A percentile compares a stretch with the other conserved stretches of the same genome.
Conservation (phyloP, 2,113 vertebrate genomes). For the Phyllostomus hastatus region DNA sequence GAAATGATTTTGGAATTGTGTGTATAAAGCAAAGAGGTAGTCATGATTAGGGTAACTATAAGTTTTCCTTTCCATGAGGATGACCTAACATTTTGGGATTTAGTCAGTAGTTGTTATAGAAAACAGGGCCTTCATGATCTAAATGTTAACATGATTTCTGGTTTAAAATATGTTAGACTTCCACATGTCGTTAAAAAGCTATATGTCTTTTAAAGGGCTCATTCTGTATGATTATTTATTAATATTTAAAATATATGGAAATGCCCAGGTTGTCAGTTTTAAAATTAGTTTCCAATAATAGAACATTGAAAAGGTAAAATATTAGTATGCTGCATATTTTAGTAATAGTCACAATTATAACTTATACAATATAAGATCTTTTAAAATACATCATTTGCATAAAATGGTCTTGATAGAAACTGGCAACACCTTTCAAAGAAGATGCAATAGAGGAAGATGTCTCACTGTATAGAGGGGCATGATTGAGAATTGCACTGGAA, state of each 20-base stretch:
- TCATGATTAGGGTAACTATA: constrained; percentile 52
- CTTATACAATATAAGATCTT: constrained; percentile 33
- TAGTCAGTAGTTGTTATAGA: constrained; percentile 31
- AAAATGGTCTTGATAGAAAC: background rate
- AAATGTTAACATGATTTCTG: constrained; percentile 45
- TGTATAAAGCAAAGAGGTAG: constrained; percentile 48
- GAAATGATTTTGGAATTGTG: background rate
- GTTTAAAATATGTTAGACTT: constrained; percentile 27
- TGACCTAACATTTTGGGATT: constrained; percentile 56
- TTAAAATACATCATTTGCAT: background rate
- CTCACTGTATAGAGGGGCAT: background rate
- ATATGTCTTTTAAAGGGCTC: background rate
- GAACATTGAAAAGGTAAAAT: constrained; percentile 33
- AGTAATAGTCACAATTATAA: constrained; percentile 31
- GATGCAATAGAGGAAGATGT: background rate
- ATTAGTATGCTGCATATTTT: constrained; percentile 34
- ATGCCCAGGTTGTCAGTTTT: background rate
- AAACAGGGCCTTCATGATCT: constrained; percentile 9
- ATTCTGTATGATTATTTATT: background rate
- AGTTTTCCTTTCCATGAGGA: constrained; percentile 23
- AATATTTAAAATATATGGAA: constrained; percentile 40
- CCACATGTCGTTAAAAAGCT: constrained; percentile 46
- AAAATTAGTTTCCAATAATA: constrained; percentile 36
- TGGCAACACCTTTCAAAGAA: constrained; percentile 8
- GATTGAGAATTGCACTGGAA: constrained; percentile 43